These are phyloP conservation scores for Drosophila santomea DNA, from an alignment of 1,140 invertebrate genomes.

Conservation along the genomic window DNA sequence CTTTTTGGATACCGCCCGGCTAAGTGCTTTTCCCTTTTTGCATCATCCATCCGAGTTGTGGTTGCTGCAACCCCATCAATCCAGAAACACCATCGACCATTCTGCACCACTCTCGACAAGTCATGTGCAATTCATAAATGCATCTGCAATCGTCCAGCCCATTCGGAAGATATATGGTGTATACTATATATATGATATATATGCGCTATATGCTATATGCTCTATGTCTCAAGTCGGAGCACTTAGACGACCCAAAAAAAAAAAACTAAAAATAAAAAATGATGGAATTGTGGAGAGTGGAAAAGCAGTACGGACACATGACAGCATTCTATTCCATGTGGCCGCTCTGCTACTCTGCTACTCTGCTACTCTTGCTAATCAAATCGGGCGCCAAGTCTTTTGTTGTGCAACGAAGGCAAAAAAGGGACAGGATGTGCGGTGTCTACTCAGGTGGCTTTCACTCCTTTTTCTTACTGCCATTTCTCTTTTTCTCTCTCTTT, in stretches of 20 bases:
- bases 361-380: slow-evolving; percentile 59
- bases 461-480: slow-evolving; percentile 17
- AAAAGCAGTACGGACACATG: slow-evolving; percentile 14
- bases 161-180: slow-evolving; percentile 32
- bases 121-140: slow-evolving; percentile 55
- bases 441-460: slow-evolving; percentile 40
- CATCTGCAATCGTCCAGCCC: slow-evolving; percentile 52
- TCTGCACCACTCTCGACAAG: slow-evolving; percentile 41
- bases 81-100: slow-evolving; percentile 26
- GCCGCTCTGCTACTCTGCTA: slow-evolving; percentile 23
- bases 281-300: background rate
- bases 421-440: slow-evolving; percentile 8
- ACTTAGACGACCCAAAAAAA: slow-evolving; percentile 20
- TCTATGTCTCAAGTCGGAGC: slow-evolving; percentile 15
- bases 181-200: slow-evolving; percentile 1
- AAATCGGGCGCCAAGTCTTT: slow-evolving; percentile 67
- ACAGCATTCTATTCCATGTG: slow-evolving; percentile 40
- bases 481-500: slow-evolving; percentile 8
- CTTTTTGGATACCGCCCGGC: slow-evolving; percentile 5
- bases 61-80: slow-evolving; percentile 23
- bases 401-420: slow-evolving; percentile 37
- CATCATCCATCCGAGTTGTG: slow-evolving; percentile 25
- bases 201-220: slow-evolving; percentile 3
- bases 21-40: slow-evolving; percentile 32
- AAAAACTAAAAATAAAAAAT: background rate